phyloP scores from a whole-genome alignment of 2,113 vertebrate species.

The Podarcis muralis region DNA sequence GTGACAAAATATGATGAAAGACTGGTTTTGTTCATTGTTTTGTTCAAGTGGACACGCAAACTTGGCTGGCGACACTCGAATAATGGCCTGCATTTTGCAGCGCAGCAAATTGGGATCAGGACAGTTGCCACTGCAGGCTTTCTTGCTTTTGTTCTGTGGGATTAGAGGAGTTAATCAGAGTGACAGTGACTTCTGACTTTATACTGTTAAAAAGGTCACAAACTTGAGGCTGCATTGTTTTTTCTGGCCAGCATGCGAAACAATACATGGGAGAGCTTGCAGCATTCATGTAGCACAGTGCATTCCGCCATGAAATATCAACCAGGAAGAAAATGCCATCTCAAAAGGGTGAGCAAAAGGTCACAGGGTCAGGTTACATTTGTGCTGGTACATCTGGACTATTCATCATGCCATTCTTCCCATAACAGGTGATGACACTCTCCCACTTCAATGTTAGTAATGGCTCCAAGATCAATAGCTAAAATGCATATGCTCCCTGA shows the following conservation, averaged over 20 bases:
- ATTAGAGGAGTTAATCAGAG: conserved; percentile 67
- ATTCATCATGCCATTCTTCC: neutral
- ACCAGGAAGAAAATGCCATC: conserved; percentile 4
- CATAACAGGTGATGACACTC: neutral
- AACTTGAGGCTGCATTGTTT: conserved; percentile 44
- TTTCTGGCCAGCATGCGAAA: conserved; percentile 41
- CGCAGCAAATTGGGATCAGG: conserved; percentile 53
- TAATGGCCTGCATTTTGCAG: conserved; percentile 48
- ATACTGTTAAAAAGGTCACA: conserved; percentile 64
- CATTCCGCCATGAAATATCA: conserved; percentile 21
- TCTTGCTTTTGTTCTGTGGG: conserved; percentile 62
- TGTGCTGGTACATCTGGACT: neutral
- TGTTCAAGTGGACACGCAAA: neutral
- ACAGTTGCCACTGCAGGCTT: conserved; percentile 39
- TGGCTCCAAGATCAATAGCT: accelerated
- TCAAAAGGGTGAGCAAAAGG: neutral
- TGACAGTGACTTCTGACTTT: conserved; percentile 64
- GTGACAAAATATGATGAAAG: neutral
- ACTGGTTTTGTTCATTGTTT: accelerated
- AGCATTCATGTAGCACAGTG: accelerated
- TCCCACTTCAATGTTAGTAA: neutral
- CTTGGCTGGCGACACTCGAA: neutral
- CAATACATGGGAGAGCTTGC: neutral
- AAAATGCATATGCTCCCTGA: neutral
- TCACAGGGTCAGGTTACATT: neutral